Percentiles rank a stretch among this genome's conserved stretches.
Conservation (phyloP, 2,113 vertebrate genomes). For the Etheostoma spectabile region DNA sequence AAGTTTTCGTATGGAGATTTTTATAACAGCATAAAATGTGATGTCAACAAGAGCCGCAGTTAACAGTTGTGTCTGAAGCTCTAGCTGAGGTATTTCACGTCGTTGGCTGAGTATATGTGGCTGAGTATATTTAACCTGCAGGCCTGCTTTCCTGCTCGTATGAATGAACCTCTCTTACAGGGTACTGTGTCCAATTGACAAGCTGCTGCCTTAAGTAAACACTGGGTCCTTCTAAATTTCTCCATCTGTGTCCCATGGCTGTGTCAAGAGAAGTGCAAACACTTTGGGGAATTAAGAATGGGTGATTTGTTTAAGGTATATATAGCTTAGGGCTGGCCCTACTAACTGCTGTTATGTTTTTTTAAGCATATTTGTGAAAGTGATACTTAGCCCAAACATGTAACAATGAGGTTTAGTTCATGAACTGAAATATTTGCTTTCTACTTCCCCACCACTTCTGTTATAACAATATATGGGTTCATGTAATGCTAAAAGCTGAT, state of each 20-base stretch:
- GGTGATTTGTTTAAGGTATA: constrained; percentile 69
- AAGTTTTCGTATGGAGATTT: constrained; percentile 7
- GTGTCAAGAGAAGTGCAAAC: constrained; percentile 88
- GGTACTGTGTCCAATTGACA: constrained; percentile 91
- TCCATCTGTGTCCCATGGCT: constrained; percentile 90
- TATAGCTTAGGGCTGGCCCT: constrained; percentile 6
- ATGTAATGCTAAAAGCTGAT: background rate
- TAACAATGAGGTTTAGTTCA: constrained; percentile 3
- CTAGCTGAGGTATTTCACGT: constrained; percentile 61
- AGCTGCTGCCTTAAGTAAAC: constrained; percentile 91
- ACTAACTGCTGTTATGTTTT: constrained; percentile 37
- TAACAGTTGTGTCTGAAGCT: constrained; percentile 31
- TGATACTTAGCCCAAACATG: constrained; percentile 37
- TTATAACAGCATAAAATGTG: constrained; percentile 10
- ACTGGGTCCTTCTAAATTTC: constrained; percentile 83
- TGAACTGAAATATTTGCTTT: background rate
- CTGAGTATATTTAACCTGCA: constrained; percentile 71
- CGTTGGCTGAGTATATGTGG: constrained; percentile 62
- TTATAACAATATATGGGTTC: background rate
- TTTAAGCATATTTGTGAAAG: constrained; percentile 53
- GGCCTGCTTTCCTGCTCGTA: constrained; percentile 71
- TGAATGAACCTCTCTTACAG: constrained; percentile 90
- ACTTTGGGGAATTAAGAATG: constrained; percentile 83
- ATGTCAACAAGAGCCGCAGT: constrained; percentile 58
- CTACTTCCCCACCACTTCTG: background rate